Evolutionary conservation across 2,113 vertebrate species (phyloP).

Genomic region (Pandion haliaetus): DNA sequence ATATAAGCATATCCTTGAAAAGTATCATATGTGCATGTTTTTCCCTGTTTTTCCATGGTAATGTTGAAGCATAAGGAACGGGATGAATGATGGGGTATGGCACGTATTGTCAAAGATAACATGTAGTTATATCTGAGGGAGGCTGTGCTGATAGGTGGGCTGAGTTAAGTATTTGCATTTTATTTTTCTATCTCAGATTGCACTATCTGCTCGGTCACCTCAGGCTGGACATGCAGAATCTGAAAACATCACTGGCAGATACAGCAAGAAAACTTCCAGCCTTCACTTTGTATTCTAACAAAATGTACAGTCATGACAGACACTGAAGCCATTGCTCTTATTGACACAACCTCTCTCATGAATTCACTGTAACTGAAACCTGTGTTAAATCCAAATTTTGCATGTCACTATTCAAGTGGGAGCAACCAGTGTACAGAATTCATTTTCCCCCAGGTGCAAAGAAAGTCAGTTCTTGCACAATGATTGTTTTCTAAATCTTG

Average conservation of each 20-base stretch:
- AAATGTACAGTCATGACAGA: neutral
- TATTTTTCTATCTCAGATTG: neutral
- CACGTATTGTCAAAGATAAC: neutral
- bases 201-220: neutral
- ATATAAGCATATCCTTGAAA: neutral
- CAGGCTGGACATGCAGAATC: neutral
- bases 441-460: neutral
- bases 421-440: neutral
- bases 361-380: neutral
- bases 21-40: neutral
- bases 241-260: neutral
- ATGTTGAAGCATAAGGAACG: neutral
- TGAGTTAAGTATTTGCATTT: neutral
- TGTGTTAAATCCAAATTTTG: neutral
- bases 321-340: neutral
- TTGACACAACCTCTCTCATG: neutral
- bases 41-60: neutral
- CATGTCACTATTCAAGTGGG: neutral
- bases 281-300: neutral
- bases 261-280: neutral
- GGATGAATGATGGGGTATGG: neutral
- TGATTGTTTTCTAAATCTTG: neutral
- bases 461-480: neutral
- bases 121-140: neutral
- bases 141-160: neutral